Evolutionary conservation across 30 jellyfish, hydroid and myxozoan species (phyloP).

Genomic region (Haliclystus octoradiatus): DNA sequence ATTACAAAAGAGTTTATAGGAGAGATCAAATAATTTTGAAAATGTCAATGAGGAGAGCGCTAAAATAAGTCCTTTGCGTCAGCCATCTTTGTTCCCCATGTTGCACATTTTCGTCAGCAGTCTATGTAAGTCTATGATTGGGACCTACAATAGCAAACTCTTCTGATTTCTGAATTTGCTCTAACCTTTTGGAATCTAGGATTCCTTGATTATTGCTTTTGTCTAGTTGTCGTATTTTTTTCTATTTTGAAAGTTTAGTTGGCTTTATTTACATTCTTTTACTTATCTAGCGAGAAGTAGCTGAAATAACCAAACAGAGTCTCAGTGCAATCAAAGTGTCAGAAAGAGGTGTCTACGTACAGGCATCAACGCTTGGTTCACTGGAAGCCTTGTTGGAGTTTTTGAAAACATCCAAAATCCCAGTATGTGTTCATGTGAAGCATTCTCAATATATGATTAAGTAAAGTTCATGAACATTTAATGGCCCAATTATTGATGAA

Average conservation of each 20-base stretch:
- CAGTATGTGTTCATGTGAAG: constrained; percentile 64
- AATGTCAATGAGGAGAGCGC: too few species aligned
- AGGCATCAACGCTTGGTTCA: constrained; percentile 98
- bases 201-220: neutral
- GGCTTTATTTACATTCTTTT: neutral
- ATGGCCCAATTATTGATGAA: too few species aligned
- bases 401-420: constrained; percentile 86
- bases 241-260: constrained; percentile 1
- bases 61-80: too few species aligned
- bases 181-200: too few species aligned
- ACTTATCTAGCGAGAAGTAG: constrained; percentile 57
- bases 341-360: constrained; percentile 98
- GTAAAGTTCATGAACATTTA: too few species aligned
- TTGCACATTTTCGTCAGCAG: too few species aligned
- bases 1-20: too few species aligned
- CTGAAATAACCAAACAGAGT: constrained; percentile 59
- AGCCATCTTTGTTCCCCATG: too few species aligned
- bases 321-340: constrained; percentile 72
- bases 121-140: too few species aligned
- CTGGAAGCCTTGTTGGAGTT: constrained; percentile 95
- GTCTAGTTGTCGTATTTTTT: neutral
- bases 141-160: neutral
- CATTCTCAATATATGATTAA: too few species aligned
- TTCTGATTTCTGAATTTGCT: neutral
- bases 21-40: too few species aligned